Evolutionary conservation across 2,797 vertebrate genomes (phyloP), one percentile per base, ranked within the genome.

Genomic region (Pangasius mekongensis): DNA sequence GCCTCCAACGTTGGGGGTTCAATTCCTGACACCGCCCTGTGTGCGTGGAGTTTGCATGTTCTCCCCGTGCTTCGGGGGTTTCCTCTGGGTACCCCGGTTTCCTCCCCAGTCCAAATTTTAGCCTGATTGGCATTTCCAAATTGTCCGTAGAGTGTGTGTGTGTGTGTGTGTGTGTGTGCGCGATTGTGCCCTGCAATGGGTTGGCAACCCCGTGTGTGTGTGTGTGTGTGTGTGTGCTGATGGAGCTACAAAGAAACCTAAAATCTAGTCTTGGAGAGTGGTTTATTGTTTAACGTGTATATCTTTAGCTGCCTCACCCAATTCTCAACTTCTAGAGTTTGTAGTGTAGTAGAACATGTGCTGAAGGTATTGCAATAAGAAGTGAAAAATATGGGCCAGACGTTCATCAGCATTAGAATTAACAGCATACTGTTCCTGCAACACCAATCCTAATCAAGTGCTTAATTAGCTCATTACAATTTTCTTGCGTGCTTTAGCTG

Each of bases 381-480:
- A 64, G 13, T 43, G 58, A 47, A 22, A 84, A 67, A 22, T 30
- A 84, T 3, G n/a, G 33, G 18, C 1, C 64, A 83, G 62, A 67
- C 10, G 2, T 69, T 67, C n/a, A 84, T 84, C 64, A 52, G 47
- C 64, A 24, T 67, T 33, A 43, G 33, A 69, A 52, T 69, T 54
- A 69, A 52, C 58, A 67, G 43, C 62, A 24, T n/a, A 36, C 43
- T 33, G 64, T 54, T 52, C n/a, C 64, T 36, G 62, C n/a, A 49
- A 69, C 62, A 69, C n/a, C n/a, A 33, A 69, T 54, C 47, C n/a
- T 69, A 84, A 67, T 69, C 83, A 69, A 24, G 62, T 33, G n/a
- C 83, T 5, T 36, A 49, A 69, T 67, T 69, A 52, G 43, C 64
- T 84, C 47, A 24, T 84, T 33, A 14, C 5, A 10, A 33, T 33